These are phyloP conservation scores for Tor tambroides DNA, from an alignment of 2,113 vertebrate species.

Conservation along the genomic window DNA sequence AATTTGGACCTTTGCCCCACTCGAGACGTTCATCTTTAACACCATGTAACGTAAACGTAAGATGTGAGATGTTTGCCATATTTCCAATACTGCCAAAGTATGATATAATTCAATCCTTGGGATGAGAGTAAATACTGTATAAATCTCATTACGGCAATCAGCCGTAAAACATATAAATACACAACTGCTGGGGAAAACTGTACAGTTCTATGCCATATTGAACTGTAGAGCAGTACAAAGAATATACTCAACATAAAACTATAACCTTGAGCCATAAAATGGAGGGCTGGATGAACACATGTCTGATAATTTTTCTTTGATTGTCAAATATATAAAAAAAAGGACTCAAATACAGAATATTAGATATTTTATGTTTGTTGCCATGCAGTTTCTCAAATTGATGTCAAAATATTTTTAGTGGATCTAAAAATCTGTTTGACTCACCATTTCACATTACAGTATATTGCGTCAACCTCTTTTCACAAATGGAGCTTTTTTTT, in stretches of 20 bases:
- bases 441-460: not conserved
- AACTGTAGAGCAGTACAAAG: not conserved
- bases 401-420: not conserved
- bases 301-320: not conserved
- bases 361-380: not conserved
- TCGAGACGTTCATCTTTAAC: not conserved
- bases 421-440: not conserved
- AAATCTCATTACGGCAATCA: constrained; percentile 31
- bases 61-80: not conserved
- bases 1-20: constrained; percentile 2
- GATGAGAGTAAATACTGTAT: constrained; percentile 20
- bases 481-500: not conserved
- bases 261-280: constrained; percentile 26
- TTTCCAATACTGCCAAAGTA: constrained; percentile 3
- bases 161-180: not conserved
- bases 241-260: constrained; percentile 7
- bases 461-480: not conserved
- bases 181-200: not conserved
- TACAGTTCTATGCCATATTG: not conserved
- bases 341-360: not conserved
- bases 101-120: constrained; percentile 28
- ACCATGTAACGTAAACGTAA: constrained; percentile 17
- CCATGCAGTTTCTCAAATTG: not conserved
- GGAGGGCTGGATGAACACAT: not conserved
- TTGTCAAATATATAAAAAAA: not conserved